Evolutionary conservation across 2,797 vertebrate genomes (phyloP).

Genomic region (Scarus forsteni): DNA sequence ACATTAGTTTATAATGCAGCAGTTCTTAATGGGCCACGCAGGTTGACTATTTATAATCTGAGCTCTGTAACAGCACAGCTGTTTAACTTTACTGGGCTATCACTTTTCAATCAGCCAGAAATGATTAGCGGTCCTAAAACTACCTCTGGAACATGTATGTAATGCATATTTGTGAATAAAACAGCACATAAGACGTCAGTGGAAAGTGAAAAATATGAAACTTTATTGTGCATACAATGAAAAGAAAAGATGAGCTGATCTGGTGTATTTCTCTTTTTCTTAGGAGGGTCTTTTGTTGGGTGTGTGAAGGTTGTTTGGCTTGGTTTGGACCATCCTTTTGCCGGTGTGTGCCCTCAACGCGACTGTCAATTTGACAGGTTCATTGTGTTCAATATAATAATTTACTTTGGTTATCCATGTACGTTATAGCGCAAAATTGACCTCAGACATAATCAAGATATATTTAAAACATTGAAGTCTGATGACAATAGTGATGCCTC

Average conservation of each 20-base stretch:
- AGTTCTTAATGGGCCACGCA: conserved; percentile 39
- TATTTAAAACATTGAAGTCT: no score
- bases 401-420: no score
- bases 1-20: conserved; percentile 47
- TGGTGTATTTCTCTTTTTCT: not conserved
- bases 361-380: no score
- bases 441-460: no score
- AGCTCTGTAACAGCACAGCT: conserved; percentile 33
- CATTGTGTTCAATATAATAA: no score
- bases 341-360: no score
- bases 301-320: not conserved
- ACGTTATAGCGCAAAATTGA: no score
- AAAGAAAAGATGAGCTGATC: no score
- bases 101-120: conserved; percentile 43
- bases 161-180: conserved; percentile 13
- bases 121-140: conserved; percentile 17
- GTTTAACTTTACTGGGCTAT: conserved; percentile 42
- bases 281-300: no score
- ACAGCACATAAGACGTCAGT: not conserved
- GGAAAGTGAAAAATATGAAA: not conserved
- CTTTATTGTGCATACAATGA: not conserved
- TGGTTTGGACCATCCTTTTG: no score
- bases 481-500: no score
- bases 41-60: conserved; percentile 34
- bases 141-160: conserved; percentile 3